These are phyloP conservation scores for Polypedilum vanderplanki DNA, from an alignment of 1,140 invertebrate species.

Conservation along the genomic window DNA sequence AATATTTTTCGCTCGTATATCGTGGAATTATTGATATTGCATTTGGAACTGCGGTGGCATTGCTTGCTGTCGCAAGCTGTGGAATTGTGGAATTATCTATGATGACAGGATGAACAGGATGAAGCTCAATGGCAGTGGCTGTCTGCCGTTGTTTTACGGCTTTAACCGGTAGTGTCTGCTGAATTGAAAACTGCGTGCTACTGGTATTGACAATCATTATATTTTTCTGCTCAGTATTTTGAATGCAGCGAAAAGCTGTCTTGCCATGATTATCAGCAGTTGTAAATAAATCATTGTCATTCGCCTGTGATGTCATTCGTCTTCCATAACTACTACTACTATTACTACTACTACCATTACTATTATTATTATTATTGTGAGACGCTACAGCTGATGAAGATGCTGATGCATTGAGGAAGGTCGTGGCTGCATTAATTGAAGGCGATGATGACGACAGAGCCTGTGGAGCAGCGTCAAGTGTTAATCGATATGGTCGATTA, in stretches of 20 bases:
- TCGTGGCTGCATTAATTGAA: constrained; percentile 29
- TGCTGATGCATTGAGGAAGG: constrained; percentile 23
- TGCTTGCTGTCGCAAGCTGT: background rate
- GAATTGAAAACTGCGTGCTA: constrained; percentile 23
- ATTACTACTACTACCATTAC: background rate
- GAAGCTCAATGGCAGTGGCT: background rate
- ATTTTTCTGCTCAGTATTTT: constrained; percentile 23
- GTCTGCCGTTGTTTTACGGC: constrained; percentile 5
- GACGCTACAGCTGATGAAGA: background rate
- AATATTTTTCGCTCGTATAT: constrained; percentile 21
- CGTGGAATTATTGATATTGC: constrained; percentile 27
- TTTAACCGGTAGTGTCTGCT: background rate
- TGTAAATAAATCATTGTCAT: background rate
- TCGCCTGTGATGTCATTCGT: background rate
- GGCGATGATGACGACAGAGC: constrained; percentile 33
- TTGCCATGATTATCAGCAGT: background rate
- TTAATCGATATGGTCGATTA: constrained; percentile 35
- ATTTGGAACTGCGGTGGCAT: background rate
- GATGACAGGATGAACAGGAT: constrained; percentile 1
- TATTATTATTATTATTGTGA: background rate
- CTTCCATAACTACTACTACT: constrained; percentile 5
- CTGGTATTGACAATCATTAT: constrained; percentile 25
- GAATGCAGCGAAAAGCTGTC: constrained; percentile 1
- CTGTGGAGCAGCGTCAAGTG: constrained; percentile 34
- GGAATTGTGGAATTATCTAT: background rate